Conservation (phyloP, 92 coral and sea anemone genomes). For the Actinostola sp. region DNA sequence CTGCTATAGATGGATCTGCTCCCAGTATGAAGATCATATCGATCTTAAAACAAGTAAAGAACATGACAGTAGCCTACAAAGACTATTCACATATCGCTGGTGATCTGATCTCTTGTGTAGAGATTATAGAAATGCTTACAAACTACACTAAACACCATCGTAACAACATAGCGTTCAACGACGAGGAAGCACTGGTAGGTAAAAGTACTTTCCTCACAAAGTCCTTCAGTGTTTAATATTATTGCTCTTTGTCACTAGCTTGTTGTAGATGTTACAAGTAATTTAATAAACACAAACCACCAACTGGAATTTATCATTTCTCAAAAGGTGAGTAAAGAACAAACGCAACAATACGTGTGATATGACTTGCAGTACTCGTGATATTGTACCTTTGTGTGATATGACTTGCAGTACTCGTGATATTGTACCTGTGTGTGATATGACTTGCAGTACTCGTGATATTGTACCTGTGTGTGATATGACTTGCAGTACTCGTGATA, state of each 20-base stretch:
- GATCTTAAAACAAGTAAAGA: conserved; percentile 21
- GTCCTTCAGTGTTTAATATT: no score
- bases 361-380: no score
- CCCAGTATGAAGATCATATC: conserved; percentile 21
- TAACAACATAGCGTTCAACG: conserved; percentile 38
- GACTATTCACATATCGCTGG: conserved; percentile 66
- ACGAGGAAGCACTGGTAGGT: conserved; percentile 47
- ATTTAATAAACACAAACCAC: conserved; percentile 45
- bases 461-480: no score
- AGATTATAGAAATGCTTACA: conserved; percentile 43
- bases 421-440: no score
- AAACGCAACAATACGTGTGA: no score
- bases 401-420: no score
- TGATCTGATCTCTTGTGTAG: conserved; percentile 36
- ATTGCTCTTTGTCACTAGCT: conserved; percentile 26
- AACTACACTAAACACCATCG: conserved; percentile 38
- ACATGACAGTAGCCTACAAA: conserved; percentile 28
- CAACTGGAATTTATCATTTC: conserved; percentile 69
- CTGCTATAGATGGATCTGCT: conserved; percentile 14
- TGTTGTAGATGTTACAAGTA: conserved; percentile 46
- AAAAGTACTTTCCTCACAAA: no score
- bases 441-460: no score
- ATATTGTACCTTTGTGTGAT: no score
- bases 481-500: no score
- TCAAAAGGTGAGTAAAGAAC: conserved; percentile 48